These are phyloP conservation scores for Ibidorhyncha struthersii DNA, from an alignment of 2,113 vertebrate genomes.

Conservation along the genomic window DNA sequence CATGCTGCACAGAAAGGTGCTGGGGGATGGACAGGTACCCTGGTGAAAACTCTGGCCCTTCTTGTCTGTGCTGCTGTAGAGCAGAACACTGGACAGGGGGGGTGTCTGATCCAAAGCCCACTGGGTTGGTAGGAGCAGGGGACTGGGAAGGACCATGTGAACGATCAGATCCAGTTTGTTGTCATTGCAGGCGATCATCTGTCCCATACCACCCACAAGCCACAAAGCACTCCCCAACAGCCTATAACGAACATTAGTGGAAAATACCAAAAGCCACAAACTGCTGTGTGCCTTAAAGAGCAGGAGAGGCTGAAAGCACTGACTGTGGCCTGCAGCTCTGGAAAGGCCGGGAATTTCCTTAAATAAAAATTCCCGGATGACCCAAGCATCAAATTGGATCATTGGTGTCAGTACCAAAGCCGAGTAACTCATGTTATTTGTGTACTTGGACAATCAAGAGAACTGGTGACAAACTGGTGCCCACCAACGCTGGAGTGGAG, in stretches of 20 bases:
- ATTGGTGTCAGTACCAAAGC: not conserved
- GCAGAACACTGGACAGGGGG: not conserved
- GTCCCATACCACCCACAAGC: not conserved
- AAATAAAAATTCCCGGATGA: conserved; percentile 1
- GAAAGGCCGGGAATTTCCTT: conserved; percentile 36
- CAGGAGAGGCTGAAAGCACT: not conserved
- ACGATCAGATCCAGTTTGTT: not conserved
- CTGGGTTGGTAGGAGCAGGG: not conserved
- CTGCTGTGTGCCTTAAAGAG: not conserved
- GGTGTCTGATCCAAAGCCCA: not conserved
- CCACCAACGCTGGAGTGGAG: accelerated
- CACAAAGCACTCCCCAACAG: not conserved
- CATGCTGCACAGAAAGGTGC: not conserved
- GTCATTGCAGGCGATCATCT: not conserved
- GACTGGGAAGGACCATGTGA: not conserved
- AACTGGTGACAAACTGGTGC: not conserved
- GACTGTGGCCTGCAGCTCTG: not conserved
- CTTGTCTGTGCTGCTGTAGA: not conserved
- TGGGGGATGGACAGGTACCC: not conserved
- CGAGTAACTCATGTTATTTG: not conserved
- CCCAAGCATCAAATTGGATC: not conserved
- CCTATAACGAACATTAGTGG: not conserved
- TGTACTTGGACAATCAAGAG: not conserved
- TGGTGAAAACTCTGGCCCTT: not conserved
- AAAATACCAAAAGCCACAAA: conserved; percentile 36